Evolutionary conservation across 92 coral and sea anemone genomes (phyloP).

Genomic region (Metridium senile): DNA sequence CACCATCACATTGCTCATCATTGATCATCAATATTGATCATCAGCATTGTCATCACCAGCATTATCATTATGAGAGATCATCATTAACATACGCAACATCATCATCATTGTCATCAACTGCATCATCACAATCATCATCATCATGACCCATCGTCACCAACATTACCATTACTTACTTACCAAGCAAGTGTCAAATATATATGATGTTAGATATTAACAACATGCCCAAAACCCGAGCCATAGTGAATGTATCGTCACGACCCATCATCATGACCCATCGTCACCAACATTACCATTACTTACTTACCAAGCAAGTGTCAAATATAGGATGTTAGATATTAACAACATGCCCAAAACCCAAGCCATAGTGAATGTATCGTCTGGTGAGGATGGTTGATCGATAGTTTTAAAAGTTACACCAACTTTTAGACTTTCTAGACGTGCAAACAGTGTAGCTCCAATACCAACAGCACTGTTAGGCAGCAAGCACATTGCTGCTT

Average conservation of each 20-base stretch:
- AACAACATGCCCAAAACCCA: slow-evolving; percentile 81
- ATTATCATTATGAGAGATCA: background rate
- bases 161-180: slow-evolving; percentile 43
- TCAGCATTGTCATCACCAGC: background rate
- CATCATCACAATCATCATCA: background rate
- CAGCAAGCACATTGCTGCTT: slow-evolving; percentile 80
- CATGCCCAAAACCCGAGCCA: slow-evolving; percentile 83
- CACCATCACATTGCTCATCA: too few species aligned
- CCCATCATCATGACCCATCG: background rate
- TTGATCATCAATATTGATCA: too few species aligned
- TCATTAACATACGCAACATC: background rate
- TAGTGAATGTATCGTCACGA: slow-evolving; percentile 89
- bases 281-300: background rate
- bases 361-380: slow-evolving; percentile 86
- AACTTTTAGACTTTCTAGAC: slow-evolving; percentile 70
- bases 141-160: background rate
- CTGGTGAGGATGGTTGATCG: slow-evolving; percentile 78
- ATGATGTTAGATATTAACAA: slow-evolving; percentile 58
- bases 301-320: slow-evolving; percentile 81
- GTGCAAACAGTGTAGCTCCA: slow-evolving; percentile 73
- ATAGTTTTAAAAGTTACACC: slow-evolving; percentile 80
- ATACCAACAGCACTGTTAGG: slow-evolving; percentile 92
- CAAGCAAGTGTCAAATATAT: slow-evolving; percentile 71
- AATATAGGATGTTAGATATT: slow-evolving; percentile 57
- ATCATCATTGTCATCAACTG: background rate